Conservation (phyloP, 2,797 vertebrate species). For the Kryptolebias ocellatus region DNA sequence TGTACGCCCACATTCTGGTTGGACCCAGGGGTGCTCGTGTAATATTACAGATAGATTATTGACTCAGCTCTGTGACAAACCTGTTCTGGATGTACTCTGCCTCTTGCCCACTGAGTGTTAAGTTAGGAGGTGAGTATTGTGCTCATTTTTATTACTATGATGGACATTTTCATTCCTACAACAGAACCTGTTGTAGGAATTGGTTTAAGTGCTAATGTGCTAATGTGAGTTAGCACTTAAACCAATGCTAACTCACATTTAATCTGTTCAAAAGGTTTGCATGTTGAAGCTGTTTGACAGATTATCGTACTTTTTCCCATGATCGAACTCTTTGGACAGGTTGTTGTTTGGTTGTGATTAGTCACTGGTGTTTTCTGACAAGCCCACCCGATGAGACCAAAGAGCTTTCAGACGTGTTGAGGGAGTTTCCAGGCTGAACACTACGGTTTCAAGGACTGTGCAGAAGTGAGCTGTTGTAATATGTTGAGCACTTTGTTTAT, state of each 20-base stretch:
- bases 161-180: background rate
- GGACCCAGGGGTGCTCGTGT: background rate
- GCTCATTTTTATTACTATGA: background rate
- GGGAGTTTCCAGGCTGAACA: constrained; percentile 18
- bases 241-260: too few species aligned
- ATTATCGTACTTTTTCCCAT: background rate
- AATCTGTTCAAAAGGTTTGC: background rate
- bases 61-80: background rate
- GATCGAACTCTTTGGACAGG: background rate
- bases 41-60: background rate
- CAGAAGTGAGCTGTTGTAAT: constrained; percentile 48
- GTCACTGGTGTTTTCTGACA: constrained; percentile 33
- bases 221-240: too few species aligned
- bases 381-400: constrained; percentile 69
- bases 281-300: constrained; percentile 2
- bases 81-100: background rate
- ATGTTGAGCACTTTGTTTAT: background rate
- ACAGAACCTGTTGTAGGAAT: background rate
- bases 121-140: background rate
- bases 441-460: constrained; percentile 21
- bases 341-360: constrained; percentile 17
- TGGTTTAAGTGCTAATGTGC: too few species aligned
- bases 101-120: background rate
- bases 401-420: constrained; percentile 39
- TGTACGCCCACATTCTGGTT: background rate